Evolutionary conservation across 2,113 vertebrate genomes (phyloP).

Genomic region (Sphyrna mokarran): DNA sequence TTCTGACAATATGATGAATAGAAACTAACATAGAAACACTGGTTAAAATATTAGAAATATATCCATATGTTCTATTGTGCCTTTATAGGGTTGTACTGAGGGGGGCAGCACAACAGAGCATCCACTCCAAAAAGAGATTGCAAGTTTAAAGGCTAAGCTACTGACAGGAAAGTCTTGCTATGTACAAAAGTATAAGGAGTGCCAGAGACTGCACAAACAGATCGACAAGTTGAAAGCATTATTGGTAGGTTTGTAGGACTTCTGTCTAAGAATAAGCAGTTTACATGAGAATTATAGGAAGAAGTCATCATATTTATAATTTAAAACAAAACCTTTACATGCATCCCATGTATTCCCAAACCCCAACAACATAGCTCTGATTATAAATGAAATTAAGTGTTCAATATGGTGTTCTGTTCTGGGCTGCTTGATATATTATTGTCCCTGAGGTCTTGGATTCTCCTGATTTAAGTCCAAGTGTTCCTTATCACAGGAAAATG

Average conservation of each 20-base stretch:
- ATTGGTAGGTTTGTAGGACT: constrained; percentile 1
- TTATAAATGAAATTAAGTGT: not conserved
- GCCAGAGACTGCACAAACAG: constrained; percentile 35
- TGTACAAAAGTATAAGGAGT: constrained; percentile 35
- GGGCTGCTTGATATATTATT: not conserved
- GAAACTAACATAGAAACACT: not conserved
- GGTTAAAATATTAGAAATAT: not conserved
- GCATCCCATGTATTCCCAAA: not conserved
- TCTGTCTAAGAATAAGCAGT: not conserved
- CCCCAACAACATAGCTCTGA: not conserved
- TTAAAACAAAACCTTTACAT: not conserved
- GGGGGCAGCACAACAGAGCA: not conserved
- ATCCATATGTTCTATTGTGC: not conserved
- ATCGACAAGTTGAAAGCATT: constrained; percentile 28
- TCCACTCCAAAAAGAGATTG: constrained; percentile 30
- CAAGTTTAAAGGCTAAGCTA: constrained; percentile 31
- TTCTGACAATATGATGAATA: not conserved
- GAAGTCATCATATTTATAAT: not conserved
- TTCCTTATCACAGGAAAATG: not conserved
- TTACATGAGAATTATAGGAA: not conserved
- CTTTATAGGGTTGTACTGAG: constrained; percentile 17
- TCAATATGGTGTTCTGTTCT: not conserved
- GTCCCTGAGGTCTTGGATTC: not conserved
- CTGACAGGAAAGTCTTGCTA: constrained; percentile 34
- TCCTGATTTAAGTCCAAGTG: not conserved